phyloP scores from a whole-genome alignment of 2,888 invertebrate species.

The Zaprionus obscuricornis region DNA sequence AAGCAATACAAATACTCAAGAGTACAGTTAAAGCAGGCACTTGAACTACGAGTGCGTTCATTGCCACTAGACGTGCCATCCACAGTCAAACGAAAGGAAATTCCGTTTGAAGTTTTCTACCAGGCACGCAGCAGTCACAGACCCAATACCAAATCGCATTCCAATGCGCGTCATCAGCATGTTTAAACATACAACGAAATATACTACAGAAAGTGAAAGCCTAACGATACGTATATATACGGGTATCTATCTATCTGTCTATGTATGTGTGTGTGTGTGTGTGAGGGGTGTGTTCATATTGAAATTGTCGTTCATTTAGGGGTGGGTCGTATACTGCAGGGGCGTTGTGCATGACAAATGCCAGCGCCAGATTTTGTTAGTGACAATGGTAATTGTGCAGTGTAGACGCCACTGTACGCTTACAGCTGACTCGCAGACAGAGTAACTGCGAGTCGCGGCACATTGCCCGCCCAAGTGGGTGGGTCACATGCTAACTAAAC shows the following conservation, averaged over 20 bases:
- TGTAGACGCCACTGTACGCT: constrained; percentile 53
- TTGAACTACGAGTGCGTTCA: constrained; percentile 13
- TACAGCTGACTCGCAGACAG: constrained; percentile 41
- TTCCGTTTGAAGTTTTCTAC: constrained; percentile 80
- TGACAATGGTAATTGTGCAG: neutral
- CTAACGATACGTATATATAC: constrained; percentile 7
- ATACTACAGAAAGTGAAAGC: constrained; percentile 54
- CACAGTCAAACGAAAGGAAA: constrained; percentile 80
- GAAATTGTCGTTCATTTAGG: constrained; percentile 44
- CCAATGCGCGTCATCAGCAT: constrained; percentile 52
- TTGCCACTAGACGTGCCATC: constrained; percentile 11
- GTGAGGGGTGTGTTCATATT: constrained; percentile 69
- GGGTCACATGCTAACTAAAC: constrained; percentile 61
- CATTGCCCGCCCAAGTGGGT: constrained; percentile 66
- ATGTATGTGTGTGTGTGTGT: constrained; percentile 20
- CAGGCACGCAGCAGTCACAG: constrained; percentile 72
- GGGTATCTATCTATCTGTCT: constrained; percentile 8
- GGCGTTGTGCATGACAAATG: constrained; percentile 24
- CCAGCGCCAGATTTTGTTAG: too few species aligned
- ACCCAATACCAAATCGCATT: constrained; percentile 41
- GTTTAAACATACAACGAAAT: constrained; percentile 23
- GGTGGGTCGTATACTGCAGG: constrained; percentile 61
- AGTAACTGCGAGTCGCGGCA: constrained; percentile 37
- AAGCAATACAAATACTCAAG: too few species aligned
- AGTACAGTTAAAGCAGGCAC: neutral